Evolutionary conservation across 2,113 vertebrate species (phyloP).

Genomic region (Perca schrenkii): DNA sequence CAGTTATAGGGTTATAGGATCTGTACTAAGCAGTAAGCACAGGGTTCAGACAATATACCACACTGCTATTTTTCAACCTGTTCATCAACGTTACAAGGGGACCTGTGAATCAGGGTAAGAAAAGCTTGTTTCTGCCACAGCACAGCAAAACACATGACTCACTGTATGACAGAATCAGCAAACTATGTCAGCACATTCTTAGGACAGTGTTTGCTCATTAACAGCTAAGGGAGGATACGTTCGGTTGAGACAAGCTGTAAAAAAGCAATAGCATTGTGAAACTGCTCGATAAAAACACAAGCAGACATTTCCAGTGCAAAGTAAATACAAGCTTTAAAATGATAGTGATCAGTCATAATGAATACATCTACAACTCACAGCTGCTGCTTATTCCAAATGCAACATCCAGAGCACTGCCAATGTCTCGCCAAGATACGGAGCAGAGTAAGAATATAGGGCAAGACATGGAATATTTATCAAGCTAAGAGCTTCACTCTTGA

Average conservation of each 20-base stretch:
- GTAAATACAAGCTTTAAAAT: slow-evolving; percentile 10
- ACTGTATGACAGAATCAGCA: slow-evolving; percentile 51
- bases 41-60: slow-evolving; percentile 7
- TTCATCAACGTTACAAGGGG: slow-evolving; percentile 12
- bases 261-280: slow-evolving; percentile 10
- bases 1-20: neutral
- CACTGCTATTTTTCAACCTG: slow-evolving; percentile 23
- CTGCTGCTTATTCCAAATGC: slow-evolving; percentile 16
- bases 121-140: neutral
- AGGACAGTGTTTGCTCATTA: slow-evolving; percentile 41
- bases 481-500: slow-evolving; percentile 27
- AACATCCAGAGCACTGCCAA: slow-evolving; percentile 17
- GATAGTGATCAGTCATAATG: neutral
- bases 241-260: slow-evolving; percentile 13
- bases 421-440: slow-evolving; percentile 10
- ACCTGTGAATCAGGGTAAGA: slow-evolving; percentile 17
- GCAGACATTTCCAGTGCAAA: neutral
- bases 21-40: neutral
- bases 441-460: slow-evolving; percentile 60
- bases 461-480: slow-evolving; percentile 69
- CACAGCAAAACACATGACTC: slow-evolving; percentile 61
- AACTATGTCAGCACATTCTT: slow-evolving; percentile 63
- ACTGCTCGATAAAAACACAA: neutral
- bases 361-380: slow-evolving; percentile 5
- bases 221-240: slow-evolving; percentile 18